phyloP scores from a whole-genome alignment of 2,113 vertebrate species.

The Pongo abelii region DNA sequence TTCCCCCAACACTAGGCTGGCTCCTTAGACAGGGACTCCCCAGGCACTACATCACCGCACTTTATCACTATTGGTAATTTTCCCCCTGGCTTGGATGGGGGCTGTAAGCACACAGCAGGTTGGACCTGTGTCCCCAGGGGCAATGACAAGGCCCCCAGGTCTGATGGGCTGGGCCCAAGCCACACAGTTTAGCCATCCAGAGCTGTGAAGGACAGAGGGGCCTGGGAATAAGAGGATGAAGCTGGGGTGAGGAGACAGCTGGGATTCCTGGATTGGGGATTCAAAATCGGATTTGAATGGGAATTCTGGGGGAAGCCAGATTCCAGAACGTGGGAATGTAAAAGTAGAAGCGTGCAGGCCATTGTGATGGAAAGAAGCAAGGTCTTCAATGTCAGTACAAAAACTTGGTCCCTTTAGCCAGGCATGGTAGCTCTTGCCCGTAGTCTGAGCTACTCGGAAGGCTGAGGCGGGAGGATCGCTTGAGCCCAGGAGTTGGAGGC shows the following conservation, averaged over 20 bases:
- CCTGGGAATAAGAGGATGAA: neutral
- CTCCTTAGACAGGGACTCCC: neutral
- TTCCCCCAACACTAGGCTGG: neutral
- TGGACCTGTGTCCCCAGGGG: neutral
- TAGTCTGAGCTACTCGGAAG: too few species aligned
- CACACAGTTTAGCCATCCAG: neutral
- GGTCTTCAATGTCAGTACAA: neutral
- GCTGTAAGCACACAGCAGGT: neutral
- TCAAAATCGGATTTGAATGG: neutral
- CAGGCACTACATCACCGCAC: neutral
- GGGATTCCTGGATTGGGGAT: neutral
- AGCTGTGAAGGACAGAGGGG: neutral
- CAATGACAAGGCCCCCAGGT: neutral
- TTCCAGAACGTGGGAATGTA: neutral
- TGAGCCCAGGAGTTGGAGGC: too few species aligned
- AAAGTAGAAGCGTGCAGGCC: accelerated
- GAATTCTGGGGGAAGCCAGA: neutral
- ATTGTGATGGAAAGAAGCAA: too few species aligned
- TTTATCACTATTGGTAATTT: neutral
- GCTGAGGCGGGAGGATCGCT: too few species aligned
- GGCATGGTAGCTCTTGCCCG: too few species aligned
- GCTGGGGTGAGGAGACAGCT: neutral
- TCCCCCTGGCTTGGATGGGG: neutral
- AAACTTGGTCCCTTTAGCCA: too few species aligned
- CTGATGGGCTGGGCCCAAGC: neutral